Percentiles rank a stretch among this genome's conserved stretches.
These are phyloP conservation scores for Phocoena sinus DNA, from an alignment of 2,113 vertebrate species.

Conservation along the genomic window DNA sequence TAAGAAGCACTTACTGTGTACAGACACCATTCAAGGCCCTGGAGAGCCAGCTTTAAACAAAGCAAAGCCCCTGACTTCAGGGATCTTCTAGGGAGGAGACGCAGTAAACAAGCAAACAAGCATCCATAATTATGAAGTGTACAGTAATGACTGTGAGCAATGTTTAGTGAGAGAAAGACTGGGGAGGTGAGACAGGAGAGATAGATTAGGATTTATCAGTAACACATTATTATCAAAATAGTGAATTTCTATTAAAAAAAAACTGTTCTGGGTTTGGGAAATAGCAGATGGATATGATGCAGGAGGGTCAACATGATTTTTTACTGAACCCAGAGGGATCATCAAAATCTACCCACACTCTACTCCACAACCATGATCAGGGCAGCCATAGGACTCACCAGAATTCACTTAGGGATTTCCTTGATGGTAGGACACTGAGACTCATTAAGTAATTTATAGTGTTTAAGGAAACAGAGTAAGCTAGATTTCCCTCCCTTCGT, in stretches of 20 bases:
- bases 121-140: background rate
- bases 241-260: background rate
- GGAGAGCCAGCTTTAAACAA: background rate
- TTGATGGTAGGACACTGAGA: background rate
- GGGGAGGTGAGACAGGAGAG: background rate
- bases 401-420: background rate
- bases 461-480: background rate
- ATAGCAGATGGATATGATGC: background rate
- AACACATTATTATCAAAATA: background rate
- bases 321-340: background rate
- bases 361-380: background rate
- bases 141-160: background rate
- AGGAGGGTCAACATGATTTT: background rate
- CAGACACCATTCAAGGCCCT: background rate
- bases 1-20: background rate
- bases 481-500: background rate
- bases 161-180: background rate
- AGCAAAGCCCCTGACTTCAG: background rate
- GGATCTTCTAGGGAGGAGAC: background rate
- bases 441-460: background rate
- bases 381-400: background rate
- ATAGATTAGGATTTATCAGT: background rate
- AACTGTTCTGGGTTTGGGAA: background rate
- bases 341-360: background rate
- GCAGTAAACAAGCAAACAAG: background rate